Conservation (phyloP, 2,113 vertebrate genomes). For the Rhagologus leucostigma region DNA sequence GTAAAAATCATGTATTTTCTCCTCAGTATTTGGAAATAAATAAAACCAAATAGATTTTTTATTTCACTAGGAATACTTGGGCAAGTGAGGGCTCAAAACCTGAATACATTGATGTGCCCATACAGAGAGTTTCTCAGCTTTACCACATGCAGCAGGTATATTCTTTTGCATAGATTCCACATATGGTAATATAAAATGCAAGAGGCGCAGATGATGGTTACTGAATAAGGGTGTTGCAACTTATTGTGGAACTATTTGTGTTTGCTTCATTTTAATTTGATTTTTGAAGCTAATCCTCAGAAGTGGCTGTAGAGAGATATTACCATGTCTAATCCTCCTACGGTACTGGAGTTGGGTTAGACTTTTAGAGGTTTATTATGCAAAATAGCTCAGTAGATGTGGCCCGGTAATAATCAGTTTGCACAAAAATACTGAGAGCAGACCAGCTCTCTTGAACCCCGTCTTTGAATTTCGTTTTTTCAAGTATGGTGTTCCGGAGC, state of each 20-base stretch:
- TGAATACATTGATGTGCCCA: neutral
- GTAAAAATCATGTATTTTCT: neutral
- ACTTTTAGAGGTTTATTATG: neutral
- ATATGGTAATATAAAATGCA: neutral
- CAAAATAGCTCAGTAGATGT: neutral
- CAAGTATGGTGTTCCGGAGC: neutral
- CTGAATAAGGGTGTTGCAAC: neutral
- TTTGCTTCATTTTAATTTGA: conserved; percentile 32
- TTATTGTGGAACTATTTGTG: neutral
- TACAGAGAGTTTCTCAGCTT: neutral
- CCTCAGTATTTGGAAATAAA: neutral
- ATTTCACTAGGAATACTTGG: neutral
- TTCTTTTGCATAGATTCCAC: neutral
- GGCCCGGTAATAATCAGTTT: neutral
- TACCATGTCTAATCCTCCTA: neutral
- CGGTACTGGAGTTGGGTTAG: neutral
- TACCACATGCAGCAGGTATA: neutral
- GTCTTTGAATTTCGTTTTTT: neutral
- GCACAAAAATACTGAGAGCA: neutral
- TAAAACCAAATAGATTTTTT: neutral
- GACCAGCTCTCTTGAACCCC: neutral
- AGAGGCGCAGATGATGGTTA: neutral
- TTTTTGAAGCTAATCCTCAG: conserved; percentile 17
- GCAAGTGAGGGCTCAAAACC: neutral
- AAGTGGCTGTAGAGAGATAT: neutral